A percentile compares a stretch with the other conserved stretches of the same genome.
Evolutionary conservation across 2,797 vertebrate species (phyloP).

Genomic region (Lagocephalus sceleratus): DNA sequence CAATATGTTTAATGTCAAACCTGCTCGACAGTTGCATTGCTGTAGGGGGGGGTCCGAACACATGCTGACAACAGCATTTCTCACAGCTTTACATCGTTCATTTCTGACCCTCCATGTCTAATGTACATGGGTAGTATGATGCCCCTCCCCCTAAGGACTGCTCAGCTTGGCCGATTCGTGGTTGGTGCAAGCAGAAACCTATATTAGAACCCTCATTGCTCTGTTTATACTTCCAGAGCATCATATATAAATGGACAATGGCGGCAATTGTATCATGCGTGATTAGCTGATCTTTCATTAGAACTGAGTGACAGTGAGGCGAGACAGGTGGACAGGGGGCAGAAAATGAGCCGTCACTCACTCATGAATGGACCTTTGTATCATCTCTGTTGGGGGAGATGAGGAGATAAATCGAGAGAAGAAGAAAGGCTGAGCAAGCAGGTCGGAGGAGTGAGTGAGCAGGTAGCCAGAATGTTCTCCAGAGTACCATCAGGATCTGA

Average conservation of each 20-base stretch:
- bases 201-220: conserved; percentile 18
- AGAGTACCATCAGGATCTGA: conserved; percentile 57
- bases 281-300: conserved; percentile 63
- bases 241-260: conserved; percentile 46
- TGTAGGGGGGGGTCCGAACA: no score
- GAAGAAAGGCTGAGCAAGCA: conserved; percentile 5
- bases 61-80: not conserved
- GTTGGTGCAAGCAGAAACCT: conserved; percentile 48
- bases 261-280: conserved; percentile 50
- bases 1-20: no score
- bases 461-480: conserved; percentile 39
- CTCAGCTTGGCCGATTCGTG: conserved; percentile 43
- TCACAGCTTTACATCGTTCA: not conserved
- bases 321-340: conserved; percentile 52
- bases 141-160: conserved; percentile 17
- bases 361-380: conserved; percentile 68
- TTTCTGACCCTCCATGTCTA: conserved; percentile 3
- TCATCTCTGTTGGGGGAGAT: conserved; percentile 27
- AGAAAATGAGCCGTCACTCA: conserved; percentile 65
- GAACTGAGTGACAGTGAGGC: conserved; percentile 59
- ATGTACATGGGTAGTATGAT: no score
- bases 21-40: no score
- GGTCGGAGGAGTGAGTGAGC: conserved; percentile 8
- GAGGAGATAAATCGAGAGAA: conserved; percentile 4
- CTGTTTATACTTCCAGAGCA: conserved; percentile 34